A percentile compares a stretch with the other conserved stretches of the same genome.
Evolutionary conservation across 2,113 vertebrate species (phyloP).

Genomic region (Turnix velox): DNA sequence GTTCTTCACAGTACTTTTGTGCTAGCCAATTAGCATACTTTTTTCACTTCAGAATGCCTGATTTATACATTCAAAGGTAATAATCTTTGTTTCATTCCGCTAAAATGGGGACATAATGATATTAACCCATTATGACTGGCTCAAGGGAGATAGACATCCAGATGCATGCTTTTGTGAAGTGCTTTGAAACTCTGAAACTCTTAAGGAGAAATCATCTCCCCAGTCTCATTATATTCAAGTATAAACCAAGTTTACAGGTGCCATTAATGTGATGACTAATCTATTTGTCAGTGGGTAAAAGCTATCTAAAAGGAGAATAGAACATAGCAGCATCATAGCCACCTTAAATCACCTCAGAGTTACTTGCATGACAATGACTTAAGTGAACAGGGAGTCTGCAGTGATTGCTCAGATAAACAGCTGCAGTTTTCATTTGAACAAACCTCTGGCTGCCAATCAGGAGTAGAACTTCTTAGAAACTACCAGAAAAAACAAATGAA

Average conservation of each 20-base stretch:
- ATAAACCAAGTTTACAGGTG: neutral
- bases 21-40: neutral
- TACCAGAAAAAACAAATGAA: neutral
- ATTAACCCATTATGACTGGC: neutral
- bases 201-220: neutral
- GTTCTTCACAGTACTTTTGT: neutral
- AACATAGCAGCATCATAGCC: neutral
- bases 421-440: neutral
- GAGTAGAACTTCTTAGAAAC: neutral
- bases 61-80: neutral
- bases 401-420: neutral
- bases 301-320: neutral
- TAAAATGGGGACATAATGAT: neutral
- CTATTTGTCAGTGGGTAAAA: neutral
- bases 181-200: neutral
- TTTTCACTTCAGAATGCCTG: neutral
- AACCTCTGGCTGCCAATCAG: neutral
- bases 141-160: neutral
- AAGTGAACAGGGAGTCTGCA: neutral
- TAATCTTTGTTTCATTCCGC: neutral
- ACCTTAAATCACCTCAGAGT: neutral
- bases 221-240: neutral
- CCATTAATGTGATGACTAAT: neutral
- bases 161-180: neutral
- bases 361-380: neutral